These are phyloP conservation scores for Syngnathoides biaculeatus DNA, from an alignment of 2,113 vertebrate genomes.

Conservation along the genomic window DNA sequence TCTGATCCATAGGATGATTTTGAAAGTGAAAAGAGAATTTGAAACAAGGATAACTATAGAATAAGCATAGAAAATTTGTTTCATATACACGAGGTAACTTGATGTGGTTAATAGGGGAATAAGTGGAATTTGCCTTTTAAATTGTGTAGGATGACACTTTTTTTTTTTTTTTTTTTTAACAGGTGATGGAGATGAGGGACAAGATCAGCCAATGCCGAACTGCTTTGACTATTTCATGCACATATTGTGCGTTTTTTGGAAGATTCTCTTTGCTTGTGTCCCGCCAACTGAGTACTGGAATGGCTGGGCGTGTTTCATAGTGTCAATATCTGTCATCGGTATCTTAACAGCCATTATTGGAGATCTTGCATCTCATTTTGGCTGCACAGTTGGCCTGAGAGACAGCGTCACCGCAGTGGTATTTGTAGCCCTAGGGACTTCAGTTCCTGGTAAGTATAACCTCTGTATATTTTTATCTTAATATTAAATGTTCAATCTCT, in stretches of 20 bases:
- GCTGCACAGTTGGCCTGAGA: slow-evolving; percentile 87
- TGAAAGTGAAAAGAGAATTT: no score
- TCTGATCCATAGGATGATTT: no score
- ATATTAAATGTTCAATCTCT: not conserved
- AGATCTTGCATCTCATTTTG: slow-evolving; percentile 91
- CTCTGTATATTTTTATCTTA: not conserved
- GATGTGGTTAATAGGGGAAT: no score
- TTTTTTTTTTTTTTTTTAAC: slow-evolving; percentile 6
- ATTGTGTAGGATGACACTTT: not conserved
- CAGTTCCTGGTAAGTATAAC: slow-evolving; percentile 80
- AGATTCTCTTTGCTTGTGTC: slow-evolving; percentile 85
- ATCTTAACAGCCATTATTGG: slow-evolving; percentile 85
- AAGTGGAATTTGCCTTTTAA: no score
- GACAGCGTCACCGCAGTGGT: slow-evolving; percentile 89
- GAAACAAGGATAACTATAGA: no score
- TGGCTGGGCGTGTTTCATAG: slow-evolving; percentile 88
- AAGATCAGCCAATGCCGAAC: slow-evolving; percentile 76
- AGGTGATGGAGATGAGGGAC: slow-evolving; percentile 82
- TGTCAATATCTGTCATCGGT: slow-evolving; percentile 83
- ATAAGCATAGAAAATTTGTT: no score
- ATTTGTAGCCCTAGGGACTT: slow-evolving; percentile 89
- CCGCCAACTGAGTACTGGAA: slow-evolving; percentile 88
- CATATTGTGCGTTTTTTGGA: slow-evolving; percentile 88
- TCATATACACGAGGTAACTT: no score
- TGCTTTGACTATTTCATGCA: slow-evolving; percentile 92